phyloP scores from a whole-genome alignment of 2,113 vertebrate species.

The Tiliqua scincoides region DNA sequence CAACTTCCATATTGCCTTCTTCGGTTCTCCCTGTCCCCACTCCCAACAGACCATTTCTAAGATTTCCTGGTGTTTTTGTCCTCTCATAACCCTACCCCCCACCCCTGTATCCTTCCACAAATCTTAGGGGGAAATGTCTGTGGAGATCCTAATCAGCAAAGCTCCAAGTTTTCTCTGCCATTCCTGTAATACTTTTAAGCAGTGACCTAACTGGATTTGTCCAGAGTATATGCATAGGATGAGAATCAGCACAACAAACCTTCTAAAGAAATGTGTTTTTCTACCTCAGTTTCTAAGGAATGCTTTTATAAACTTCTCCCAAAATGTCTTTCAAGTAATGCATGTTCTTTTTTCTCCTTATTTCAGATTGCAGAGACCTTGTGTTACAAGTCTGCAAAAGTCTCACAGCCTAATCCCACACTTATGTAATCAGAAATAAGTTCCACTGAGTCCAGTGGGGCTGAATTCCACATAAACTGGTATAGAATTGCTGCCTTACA shows the following conservation, averaged over 20 bases:
- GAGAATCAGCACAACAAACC: background rate
- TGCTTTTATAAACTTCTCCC: background rate
- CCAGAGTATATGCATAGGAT: background rate
- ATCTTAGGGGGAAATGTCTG: background rate
- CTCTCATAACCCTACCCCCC: background rate
- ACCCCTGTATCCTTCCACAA: background rate
- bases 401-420: background rate
- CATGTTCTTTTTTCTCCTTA: background rate
- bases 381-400: background rate
- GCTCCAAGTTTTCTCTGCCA: background rate
- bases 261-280: background rate
- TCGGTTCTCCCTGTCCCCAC: background rate
- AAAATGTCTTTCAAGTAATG: background rate
- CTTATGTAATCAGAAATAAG: background rate
- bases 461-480: background rate
- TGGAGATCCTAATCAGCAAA: background rate
- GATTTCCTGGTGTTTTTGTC: too few species aligned
- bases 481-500: background rate
- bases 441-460: background rate
- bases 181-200: background rate
- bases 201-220: background rate
- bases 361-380: background rate
- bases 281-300: background rate
- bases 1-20: too few species aligned
- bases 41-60: background rate